Conservation (phyloP, 2,888 invertebrate genomes). For the Cryptocephalus moraei region DNA sequence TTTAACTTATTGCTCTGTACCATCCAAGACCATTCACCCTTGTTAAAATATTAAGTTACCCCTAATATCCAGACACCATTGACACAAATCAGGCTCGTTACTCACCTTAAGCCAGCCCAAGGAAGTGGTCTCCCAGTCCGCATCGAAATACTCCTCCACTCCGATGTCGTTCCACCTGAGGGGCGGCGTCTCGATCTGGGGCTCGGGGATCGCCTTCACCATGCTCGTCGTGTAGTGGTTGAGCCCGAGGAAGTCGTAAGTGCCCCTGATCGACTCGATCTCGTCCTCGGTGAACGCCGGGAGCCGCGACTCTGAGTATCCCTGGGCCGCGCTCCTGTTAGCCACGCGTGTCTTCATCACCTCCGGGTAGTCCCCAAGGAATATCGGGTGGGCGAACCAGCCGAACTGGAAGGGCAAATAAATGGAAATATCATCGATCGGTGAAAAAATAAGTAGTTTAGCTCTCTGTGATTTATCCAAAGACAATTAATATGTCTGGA, state of each 20-base stretch:
- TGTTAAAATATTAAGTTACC: no score
- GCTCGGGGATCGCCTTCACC: slow-evolving; percentile 24
- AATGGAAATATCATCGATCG: background rate
- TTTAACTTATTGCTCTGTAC: no score
- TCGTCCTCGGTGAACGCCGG: slow-evolving; percentile 52
- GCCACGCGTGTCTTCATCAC: slow-evolving; percentile 51
- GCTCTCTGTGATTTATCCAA: no score
- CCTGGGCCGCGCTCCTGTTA: slow-evolving; percentile 47
- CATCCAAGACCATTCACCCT: no score
- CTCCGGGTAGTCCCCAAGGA: slow-evolving; percentile 56
- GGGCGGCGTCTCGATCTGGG: no score
- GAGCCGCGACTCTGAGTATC: slow-evolving; percentile 49
- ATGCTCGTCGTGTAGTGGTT: slow-evolving; percentile 61
- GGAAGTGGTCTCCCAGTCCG: no score
- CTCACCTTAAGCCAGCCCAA: no score
- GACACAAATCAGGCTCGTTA: no score
- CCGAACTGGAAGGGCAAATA: slow-evolving; percentile 14
- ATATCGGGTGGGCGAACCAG: slow-evolving; percentile 45
- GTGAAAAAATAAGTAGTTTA: background rate
- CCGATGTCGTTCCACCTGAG: no score
- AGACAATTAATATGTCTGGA: no score
- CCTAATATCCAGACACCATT: no score
- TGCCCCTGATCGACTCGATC: slow-evolving; percentile 46
- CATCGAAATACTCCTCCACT: no score
- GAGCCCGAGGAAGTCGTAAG: slow-evolving; percentile 63